These are phyloP conservation scores for Fragum sueziense DNA, from an alignment of 2,888 invertebrate genomes.

Conservation along the genomic window DNA sequence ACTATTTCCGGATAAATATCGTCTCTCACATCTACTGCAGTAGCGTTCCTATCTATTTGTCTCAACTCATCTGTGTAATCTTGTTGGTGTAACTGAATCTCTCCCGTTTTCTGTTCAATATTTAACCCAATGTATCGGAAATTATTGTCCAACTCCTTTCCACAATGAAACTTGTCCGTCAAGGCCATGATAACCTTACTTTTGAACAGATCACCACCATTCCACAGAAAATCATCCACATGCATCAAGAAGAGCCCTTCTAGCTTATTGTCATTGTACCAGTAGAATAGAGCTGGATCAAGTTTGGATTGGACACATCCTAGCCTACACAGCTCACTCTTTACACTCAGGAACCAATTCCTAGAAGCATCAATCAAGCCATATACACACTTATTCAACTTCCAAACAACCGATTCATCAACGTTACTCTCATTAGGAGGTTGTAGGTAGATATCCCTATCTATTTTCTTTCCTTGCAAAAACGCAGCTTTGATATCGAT, in stretches of 20 bases:
- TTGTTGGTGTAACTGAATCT: constrained; percentile 39
- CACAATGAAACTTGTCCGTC: constrained; percentile 33
- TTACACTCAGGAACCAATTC: constrained; percentile 51
- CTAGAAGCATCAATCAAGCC: constrained; percentile 47
- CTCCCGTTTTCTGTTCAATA: constrained; percentile 26
- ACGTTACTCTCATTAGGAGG: constrained; percentile 24
- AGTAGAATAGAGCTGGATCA: constrained; percentile 54
- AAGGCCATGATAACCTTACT: constrained; percentile 35
- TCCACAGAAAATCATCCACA: constrained; percentile 58
- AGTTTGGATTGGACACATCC: constrained; percentile 41
- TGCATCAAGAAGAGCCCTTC: constrained; percentile 49
- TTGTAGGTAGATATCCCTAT: constrained; percentile 20
- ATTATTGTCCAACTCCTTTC: constrained; percentile 34
- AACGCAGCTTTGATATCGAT: constrained; percentile 52
- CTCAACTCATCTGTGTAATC: constrained; percentile 16
- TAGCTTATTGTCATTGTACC: constrained; percentile 27
- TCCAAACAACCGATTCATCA: constrained; percentile 31
- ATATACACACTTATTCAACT: constrained; percentile 44
- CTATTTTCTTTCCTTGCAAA: constrained; percentile 37
- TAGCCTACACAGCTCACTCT: constrained; percentile 24
- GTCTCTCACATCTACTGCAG: neutral
- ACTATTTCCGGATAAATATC: constrained; percentile 22
- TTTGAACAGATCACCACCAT: constrained; percentile 19
- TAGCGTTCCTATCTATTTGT: neutral
- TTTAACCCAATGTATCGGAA: constrained; percentile 53